These are phyloP conservation scores for Anolis apletophallus DNA, from an alignment of 2,797 vertebrate species.

Conservation along the genomic window DNA sequence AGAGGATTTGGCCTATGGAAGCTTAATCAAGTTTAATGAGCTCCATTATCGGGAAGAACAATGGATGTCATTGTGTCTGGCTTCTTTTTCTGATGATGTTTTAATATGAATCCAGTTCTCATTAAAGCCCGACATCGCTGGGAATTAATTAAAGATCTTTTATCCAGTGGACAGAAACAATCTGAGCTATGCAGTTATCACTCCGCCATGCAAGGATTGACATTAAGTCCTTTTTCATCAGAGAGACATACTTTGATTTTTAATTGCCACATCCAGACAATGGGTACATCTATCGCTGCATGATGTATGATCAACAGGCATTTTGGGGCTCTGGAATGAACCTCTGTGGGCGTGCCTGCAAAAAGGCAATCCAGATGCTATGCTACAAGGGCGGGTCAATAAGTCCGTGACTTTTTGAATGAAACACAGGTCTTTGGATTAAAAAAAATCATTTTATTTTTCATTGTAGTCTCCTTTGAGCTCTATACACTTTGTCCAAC, in stretches of 20 bases:
- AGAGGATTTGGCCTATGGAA: constrained; percentile 13
- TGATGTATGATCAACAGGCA: neutral
- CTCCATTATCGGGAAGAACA: constrained; percentile 21
- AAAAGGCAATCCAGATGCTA: neutral
- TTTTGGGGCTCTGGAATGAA: neutral
- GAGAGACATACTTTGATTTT: neutral
- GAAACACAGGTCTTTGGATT: too few relatives aligned
- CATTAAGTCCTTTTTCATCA: neutral
- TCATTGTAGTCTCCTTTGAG: too few relatives aligned
- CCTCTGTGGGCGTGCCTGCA: neutral
- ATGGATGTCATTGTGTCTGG: neutral
- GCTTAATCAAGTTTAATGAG: constrained; percentile 36
- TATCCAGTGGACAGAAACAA: neutral
- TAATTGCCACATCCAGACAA: neutral
- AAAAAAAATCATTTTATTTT: too few relatives aligned
- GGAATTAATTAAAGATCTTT: constrained; percentile 18
- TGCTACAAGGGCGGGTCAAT: too few relatives aligned
- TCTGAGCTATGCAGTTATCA: neutral
- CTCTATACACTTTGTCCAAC: too few relatives aligned
- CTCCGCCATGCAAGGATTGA: neutral
- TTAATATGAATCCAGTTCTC: constrained; percentile 13
- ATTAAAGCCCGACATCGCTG: constrained; percentile 18
- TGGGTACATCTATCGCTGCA: neutral
- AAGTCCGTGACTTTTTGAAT: too few relatives aligned
- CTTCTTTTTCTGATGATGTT: neutral